Percentiles rank a stretch among this genome's conserved stretches.
Conservation (phyloP, 2,888 invertebrate genomes). For the Heterodera filipjevi region DNA sequence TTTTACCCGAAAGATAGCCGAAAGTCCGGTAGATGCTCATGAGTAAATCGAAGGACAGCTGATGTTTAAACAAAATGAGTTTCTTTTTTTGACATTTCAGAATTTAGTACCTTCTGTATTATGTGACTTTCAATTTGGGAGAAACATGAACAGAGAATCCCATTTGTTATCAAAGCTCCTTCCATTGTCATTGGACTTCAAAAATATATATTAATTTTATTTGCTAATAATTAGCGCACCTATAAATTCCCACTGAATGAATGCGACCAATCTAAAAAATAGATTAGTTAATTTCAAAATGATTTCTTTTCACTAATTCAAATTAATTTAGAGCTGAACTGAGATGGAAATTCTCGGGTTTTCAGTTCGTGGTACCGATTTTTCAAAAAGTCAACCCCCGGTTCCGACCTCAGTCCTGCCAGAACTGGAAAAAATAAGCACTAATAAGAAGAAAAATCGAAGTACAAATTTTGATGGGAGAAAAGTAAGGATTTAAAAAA, state of each 20-base stretch:
- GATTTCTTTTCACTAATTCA: too few relatives aligned
- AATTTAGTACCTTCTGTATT: constrained; percentile 49
- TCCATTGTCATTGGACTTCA: constrained; percentile 63
- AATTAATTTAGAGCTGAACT: too few relatives aligned
- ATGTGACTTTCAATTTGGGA: constrained; percentile 62
- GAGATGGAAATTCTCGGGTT: too few relatives aligned
- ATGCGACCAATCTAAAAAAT: constrained; percentile 51
- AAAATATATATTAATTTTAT: neutral
- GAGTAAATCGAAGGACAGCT: constrained; percentile 56
- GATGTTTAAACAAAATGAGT: too few relatives aligned
- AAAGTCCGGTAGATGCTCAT: constrained; percentile 52
- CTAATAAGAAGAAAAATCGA: too few relatives aligned
- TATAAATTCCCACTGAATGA: constrained; percentile 57
- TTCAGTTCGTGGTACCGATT: too few relatives aligned
- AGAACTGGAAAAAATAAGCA: too few relatives aligned
- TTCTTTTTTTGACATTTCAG: too few relatives aligned
- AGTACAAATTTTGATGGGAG: too few relatives aligned
- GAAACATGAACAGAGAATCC: constrained; percentile 62
- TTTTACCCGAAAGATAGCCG: constrained; percentile 44
- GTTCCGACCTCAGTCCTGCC: too few relatives aligned
- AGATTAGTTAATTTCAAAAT: neutral
- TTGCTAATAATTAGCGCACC: neutral
- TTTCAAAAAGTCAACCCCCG: too few relatives aligned
- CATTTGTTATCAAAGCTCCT: constrained; percentile 58
- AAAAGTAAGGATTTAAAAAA: too few relatives aligned